These are phyloP conservation scores for Lasioglossum zephyrum DNA, from an alignment of 2,888 invertebrate genomes.

Conservation along the genomic window DNA sequence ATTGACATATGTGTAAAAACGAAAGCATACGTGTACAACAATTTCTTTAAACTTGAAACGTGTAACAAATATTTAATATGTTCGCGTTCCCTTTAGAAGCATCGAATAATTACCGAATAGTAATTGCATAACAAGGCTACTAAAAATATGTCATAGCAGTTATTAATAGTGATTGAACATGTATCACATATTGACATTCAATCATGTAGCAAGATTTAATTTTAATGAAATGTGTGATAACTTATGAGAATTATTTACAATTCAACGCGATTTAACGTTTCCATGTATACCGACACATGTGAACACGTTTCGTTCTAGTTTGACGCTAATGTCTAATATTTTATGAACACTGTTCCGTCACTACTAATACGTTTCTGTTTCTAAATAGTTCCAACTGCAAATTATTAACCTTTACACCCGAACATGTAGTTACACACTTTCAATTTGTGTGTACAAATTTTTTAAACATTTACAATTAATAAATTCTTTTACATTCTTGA, in stretches of 20 bases:
- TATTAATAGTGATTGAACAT: not conserved
- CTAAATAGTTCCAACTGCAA: not conserved
- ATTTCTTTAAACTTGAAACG: not conserved
- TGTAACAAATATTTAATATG: not conserved
- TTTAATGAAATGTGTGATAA: not conserved
- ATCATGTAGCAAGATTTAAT: not conserved
- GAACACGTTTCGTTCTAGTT: not conserved
- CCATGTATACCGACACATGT: not conserved
- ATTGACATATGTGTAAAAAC: not conserved
- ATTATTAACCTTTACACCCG: not conserved
- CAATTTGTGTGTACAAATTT: not conserved
- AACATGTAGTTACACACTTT: rapidly evolving
- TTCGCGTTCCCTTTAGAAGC: not conserved
- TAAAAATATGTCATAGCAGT: not conserved
- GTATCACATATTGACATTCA: not conserved
- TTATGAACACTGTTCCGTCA: not conserved
- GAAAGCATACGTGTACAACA: not conserved
- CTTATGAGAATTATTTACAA: not conserved
- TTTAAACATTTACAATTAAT: not conserved
- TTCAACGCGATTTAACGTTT: not conserved
- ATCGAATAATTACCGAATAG: not conserved
- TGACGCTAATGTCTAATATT: not conserved
- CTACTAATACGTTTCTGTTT: not conserved
- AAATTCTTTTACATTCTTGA: not conserved
- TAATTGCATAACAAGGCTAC: not conserved